Percentiles rank a stretch among this genome's conserved stretches.
These are phyloP conservation scores for Spea multiplicata DNA, from an alignment of 2,113 vertebrate species.

Conservation along the genomic window DNA sequence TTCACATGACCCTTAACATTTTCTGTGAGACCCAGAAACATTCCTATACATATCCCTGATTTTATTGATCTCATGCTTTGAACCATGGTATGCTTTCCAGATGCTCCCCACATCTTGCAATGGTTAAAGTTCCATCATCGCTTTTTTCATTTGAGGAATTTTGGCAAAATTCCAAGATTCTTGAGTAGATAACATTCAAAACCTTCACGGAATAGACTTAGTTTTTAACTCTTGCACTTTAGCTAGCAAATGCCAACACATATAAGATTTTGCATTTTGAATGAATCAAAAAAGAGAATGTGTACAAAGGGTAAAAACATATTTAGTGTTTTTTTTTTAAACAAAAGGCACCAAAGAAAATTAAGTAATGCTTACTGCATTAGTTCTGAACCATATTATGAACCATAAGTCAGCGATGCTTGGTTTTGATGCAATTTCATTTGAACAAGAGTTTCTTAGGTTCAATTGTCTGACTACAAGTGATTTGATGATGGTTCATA, in stretches of 20 bases:
- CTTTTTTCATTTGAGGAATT: constrained; percentile 23
- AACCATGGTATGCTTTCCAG: constrained; percentile 28
- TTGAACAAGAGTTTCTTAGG: too few species aligned
- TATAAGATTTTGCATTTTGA: neutral
- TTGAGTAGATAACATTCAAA: constrained; percentile 36
- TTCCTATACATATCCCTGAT: constrained; percentile 8
- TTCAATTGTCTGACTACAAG: too few species aligned
- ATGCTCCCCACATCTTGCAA: constrained; percentile 42
- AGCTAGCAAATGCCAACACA: neutral
- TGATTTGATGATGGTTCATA: too few species aligned
- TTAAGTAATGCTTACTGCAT: too few species aligned
- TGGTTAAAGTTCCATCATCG: constrained; percentile 23
- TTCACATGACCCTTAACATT: constrained; percentile 6
- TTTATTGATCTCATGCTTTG: constrained; percentile 14
- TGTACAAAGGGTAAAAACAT: too few species aligned
- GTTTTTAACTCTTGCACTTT: constrained; percentile 22
- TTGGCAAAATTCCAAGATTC: constrained; percentile 35
- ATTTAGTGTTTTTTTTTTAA: too few species aligned
- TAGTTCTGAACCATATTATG: too few species aligned
- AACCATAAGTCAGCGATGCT: too few species aligned
- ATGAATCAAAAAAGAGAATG: neutral
- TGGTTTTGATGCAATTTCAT: too few species aligned
- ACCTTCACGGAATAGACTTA: constrained; percentile 18
- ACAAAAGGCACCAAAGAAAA: too few species aligned
- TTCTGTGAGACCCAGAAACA: neutral